phyloP scores from a whole-genome alignment of 2,888 invertebrate genomes.

The Morinoia aosen region DNA sequence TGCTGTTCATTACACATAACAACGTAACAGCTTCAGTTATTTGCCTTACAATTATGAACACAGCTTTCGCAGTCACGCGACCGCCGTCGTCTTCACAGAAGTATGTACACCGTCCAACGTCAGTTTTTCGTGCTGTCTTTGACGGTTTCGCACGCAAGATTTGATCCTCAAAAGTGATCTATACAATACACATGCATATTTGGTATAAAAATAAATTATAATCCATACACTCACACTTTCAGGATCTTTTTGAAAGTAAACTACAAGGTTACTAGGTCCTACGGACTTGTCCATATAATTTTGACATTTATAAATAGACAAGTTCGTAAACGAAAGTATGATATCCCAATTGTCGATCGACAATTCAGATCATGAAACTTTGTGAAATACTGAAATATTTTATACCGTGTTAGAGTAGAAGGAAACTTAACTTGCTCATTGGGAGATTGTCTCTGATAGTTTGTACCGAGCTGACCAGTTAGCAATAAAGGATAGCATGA shows the following conservation, averaged over 20 bases:
- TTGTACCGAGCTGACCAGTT: neutral
- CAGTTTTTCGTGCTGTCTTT: neutral
- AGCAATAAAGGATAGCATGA: neutral
- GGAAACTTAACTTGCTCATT: neutral
- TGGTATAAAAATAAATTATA: slow-evolving; percentile 50
- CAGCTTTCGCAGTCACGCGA: slow-evolving; percentile 29
- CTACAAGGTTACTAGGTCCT: neutral
- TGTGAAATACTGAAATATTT: neutral
- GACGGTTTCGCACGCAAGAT: neutral
- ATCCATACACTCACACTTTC: slow-evolving; percentile 33
- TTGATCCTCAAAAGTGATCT: slow-evolving; percentile 14
- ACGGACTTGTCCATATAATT: neutral
- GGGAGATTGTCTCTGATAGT: neutral
- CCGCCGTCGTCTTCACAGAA: neutral
- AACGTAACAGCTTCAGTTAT: neutral
- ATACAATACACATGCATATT: slow-evolving; percentile 31
- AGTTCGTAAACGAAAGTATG: neutral
- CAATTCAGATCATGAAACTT: neutral
- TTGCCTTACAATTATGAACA: slow-evolving; percentile 31
- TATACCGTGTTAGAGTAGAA: neutral
- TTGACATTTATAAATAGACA: neutral
- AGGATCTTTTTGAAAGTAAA: slow-evolving; percentile 27
- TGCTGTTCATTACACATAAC: neutral
- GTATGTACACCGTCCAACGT: neutral
- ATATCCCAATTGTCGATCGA: neutral